Evolutionary conservation across 2,888 invertebrate genomes (phyloP).

Genomic region (Rhingia campestris): DNA sequence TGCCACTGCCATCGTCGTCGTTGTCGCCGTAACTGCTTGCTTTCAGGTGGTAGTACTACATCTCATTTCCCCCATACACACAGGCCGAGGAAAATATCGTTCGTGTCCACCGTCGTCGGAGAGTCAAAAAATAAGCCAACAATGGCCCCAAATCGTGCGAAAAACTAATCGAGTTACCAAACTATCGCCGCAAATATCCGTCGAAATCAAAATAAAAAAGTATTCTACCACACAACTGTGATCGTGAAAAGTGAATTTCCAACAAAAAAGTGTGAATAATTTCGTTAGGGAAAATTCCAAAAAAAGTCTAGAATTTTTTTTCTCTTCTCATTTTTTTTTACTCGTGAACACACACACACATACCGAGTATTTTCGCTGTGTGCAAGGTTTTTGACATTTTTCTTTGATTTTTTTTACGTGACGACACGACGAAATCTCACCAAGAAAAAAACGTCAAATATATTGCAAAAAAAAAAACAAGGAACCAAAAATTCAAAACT

Average conservation of each 20-base stretch:
- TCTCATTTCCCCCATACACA: constrained; percentile 68
- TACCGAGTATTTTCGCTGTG: constrained; percentile 11
- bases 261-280: constrained; percentile 42
- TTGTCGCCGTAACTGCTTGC: constrained; percentile 34
- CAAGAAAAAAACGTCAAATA: constrained; percentile 56
- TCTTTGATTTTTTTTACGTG: constrained; percentile 57
- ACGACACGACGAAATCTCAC: constrained; percentile 69
- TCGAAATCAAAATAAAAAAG: constrained; percentile 17
- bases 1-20: constrained; percentile 31
- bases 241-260: constrained; percentile 46
- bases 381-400: constrained; percentile 74
- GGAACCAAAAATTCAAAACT: constrained; percentile 28
- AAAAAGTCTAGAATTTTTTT: constrained; percentile 68
- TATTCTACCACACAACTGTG: constrained; percentile 53
- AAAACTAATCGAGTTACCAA: constrained; percentile 48
- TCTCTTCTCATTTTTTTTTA: constrained; percentile 30
- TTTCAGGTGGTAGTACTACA: constrained; percentile 70
- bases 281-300: constrained; percentile 51
- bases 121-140: constrained; percentile 51
- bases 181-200: constrained; percentile 35
- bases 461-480: constrained; percentile 43
- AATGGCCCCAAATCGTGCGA: constrained; percentile 67
- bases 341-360: constrained; percentile 19
- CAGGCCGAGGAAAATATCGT: constrained; percentile 53
- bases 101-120: constrained; percentile 59